phyloP scores from a whole-genome alignment of 2,113 vertebrate species.

The Ptyas mucosa region DNA sequence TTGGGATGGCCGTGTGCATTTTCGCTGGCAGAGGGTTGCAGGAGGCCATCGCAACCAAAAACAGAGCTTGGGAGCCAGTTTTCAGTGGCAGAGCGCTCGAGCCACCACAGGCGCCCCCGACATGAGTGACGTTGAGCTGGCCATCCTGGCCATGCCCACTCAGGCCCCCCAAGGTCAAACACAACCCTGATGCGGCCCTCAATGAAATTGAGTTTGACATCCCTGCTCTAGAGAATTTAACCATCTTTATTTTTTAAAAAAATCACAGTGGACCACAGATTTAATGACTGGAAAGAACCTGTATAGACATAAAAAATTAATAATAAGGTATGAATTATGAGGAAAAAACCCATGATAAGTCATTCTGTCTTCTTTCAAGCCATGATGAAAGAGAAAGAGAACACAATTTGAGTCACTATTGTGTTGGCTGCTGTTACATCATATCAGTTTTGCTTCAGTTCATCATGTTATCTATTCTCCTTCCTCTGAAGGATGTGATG shows the following conservation, averaged over 20 bases:
- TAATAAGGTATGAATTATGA: not conserved
- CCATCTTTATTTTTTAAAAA: not conserved
- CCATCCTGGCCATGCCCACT: no score
- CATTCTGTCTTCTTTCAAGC: not conserved
- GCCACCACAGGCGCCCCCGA: no score
- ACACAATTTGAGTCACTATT: not conserved
- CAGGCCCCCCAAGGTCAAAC: no score
- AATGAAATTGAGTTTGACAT: no score
- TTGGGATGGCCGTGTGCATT: no score
- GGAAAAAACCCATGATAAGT: not conserved
- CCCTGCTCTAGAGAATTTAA: not conserved
- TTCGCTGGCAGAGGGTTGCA: no score
- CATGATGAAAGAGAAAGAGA: not conserved
- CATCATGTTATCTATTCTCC: not conserved
- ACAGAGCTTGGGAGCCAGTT: no score
- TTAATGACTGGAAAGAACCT: not conserved
- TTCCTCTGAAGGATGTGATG: not conserved
- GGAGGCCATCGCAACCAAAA: no score
- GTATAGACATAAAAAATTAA: not conserved
- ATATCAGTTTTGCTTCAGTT: not conserved
- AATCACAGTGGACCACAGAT: not conserved
- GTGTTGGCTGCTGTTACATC: slow-evolving; percentile 1
- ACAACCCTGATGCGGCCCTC: no score
- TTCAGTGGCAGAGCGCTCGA: no score
- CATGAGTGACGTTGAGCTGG: no score